phyloP scores from a whole-genome alignment of 2,113 vertebrate species.

The Microtus ochrogaster region DNA sequence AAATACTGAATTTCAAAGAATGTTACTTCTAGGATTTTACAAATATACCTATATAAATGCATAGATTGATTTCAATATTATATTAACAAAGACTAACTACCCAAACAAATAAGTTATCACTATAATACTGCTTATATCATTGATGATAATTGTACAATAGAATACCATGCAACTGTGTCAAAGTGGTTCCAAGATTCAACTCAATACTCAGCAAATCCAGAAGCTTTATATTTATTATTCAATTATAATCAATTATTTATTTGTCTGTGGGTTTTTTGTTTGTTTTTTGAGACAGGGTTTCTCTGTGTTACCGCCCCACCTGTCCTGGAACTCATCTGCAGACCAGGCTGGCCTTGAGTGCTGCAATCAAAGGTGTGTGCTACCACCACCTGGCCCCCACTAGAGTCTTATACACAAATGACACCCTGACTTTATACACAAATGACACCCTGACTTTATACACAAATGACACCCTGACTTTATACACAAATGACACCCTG shows the following conservation, averaged over 20 bases:
- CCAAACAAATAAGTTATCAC: not conserved
- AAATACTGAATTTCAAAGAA: not conserved
- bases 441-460: not conserved
- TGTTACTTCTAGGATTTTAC: not conserved
- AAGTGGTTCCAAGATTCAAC: not conserved
- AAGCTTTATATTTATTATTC: too few species aligned
- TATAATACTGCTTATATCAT: not conserved
- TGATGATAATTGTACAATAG: not conserved
- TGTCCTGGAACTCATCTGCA: too few species aligned
- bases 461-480: not conserved
- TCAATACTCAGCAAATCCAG: not conserved
- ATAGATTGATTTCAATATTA: not conserved
- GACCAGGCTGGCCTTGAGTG: too few species aligned
- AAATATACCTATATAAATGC: not conserved
- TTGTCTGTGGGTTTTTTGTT: too few species aligned
- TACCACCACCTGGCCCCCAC: not conserved
- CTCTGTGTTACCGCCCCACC: too few species aligned
- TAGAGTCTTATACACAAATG: not conserved
- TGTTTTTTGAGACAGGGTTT: too few species aligned
- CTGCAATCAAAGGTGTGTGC: too few species aligned
- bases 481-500: not conserved
- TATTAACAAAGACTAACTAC: not conserved
- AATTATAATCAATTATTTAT: too few species aligned
- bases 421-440: not conserved
- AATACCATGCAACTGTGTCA: not conserved